These are phyloP conservation scores for Pentalonia nigronervosa DNA, from an alignment of 1,140 invertebrate genomes.

Conservation along the genomic window DNA sequence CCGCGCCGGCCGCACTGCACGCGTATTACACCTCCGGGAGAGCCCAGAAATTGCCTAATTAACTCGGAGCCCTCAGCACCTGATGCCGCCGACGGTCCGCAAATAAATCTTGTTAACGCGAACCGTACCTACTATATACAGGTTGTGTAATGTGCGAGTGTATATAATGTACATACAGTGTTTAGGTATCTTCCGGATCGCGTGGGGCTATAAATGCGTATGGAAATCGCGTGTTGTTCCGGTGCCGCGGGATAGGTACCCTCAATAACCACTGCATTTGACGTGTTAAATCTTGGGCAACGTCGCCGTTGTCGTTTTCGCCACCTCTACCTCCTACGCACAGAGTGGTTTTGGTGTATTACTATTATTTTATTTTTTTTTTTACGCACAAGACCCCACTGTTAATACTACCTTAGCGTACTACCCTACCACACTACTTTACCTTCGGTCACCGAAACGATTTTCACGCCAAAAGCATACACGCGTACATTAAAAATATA, in stretches of 20 bases:
- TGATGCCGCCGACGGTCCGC: slow-evolving; percentile 27
- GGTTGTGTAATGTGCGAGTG: background rate
- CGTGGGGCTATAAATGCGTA: no score
- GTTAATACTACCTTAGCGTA: no score
- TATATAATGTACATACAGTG: background rate
- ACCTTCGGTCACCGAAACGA: background rate
- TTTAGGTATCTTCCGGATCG: background rate
- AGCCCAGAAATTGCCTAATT: slow-evolving; percentile 36
- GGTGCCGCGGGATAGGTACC: background rate
- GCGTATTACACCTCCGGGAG: background rate
- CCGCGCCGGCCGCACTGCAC: background rate
- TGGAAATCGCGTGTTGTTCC: background rate
- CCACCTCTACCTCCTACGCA: background rate
- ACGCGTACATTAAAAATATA: background rate
- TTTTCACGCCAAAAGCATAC: background rate
- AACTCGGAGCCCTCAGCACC: slow-evolving; percentile 29
- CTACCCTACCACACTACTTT: no score
- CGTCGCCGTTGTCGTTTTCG: background rate
- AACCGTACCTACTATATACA: background rate
- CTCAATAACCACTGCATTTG: background rate
- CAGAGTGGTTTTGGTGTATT: background rate
- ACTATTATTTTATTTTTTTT: background rate
- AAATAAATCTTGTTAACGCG: slow-evolving; percentile 19
- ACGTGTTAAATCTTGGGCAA: background rate
- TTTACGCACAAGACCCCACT: background rate